A percentile compares a stretch with the other conserved stretches of the same genome.
Evolutionary conservation across 2,888 invertebrate species (phyloP).

Genomic region (Ennomos quercinarius): DNA sequence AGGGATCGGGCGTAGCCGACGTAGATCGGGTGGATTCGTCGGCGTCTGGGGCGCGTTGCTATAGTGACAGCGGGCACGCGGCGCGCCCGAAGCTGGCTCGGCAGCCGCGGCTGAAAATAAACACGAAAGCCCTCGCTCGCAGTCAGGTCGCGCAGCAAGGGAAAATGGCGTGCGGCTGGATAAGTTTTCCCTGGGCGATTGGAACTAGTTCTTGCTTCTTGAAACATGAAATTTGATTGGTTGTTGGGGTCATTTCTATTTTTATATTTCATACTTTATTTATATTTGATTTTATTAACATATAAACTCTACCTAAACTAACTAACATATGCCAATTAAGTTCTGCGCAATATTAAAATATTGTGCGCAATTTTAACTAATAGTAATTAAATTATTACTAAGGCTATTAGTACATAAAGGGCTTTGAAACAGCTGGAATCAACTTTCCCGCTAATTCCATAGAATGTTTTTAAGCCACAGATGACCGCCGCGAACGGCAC

Average conservation of each 20-base stretch:
- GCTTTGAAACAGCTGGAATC: too few relatives aligned
- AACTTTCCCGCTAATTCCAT: too few relatives aligned
- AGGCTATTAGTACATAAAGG: too few relatives aligned
- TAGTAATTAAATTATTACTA: too few relatives aligned
- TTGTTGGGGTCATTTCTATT: too few relatives aligned
- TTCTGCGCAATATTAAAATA: too few relatives aligned
- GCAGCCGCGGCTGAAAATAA: slow-evolving; percentile 77
- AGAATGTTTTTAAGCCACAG: not conserved
- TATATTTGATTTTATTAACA: too few relatives aligned
- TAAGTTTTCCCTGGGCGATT: slow-evolving; percentile 11
- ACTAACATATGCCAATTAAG: too few relatives aligned
- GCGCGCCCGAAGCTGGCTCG: slow-evolving; percentile 53
- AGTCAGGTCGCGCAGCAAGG: slow-evolving; percentile 48
- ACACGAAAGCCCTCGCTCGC: slow-evolving; percentile 66
- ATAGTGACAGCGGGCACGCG: slow-evolving; percentile 72
- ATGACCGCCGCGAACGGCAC: not conserved
- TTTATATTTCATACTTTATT: too few relatives aligned
- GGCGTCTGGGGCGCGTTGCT: slow-evolving; percentile 78
- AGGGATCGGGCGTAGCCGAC: slow-evolving; percentile 56
- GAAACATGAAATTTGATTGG: not conserved
- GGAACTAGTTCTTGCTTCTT: not conserved
- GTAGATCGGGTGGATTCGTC: slow-evolving; percentile 56
- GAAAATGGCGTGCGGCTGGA: slow-evolving; percentile 30
- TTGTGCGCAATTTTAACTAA: too few relatives aligned
- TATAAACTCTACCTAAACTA: too few relatives aligned